Evolutionary conservation across 2,113 vertebrate species (phyloP), one percentile per base, ranked within the genome.

Genomic region (Suncus etruscus): DNA sequence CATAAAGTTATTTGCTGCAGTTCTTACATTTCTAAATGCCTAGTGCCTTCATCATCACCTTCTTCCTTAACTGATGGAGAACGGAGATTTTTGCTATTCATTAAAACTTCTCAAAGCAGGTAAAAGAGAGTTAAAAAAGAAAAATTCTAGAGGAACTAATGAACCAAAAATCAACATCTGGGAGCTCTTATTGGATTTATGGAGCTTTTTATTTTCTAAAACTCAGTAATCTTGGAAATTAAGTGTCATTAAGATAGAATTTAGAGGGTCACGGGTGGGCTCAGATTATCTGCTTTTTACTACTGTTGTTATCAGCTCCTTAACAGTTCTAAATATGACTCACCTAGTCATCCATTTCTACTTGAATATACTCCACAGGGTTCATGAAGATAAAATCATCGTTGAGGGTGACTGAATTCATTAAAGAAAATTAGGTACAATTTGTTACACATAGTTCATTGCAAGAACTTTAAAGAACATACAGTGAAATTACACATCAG

Each of bases 151-250:
- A 81, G 39, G 15, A 11, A 2, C n/a, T 7, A 61, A 7, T 54
- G 48, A 87, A 77, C 29, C 12, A 45, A 79, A 79, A 76, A 65
- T 87, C 50, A 73, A 11, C 14, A 48, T 54, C 72, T 74, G 74
- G 51, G 65, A 39, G 18, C 24, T 14, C 45, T 50, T 86, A 1
- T 15, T 66, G 54, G 31, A 51, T 78, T 91, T 73, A 82, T 24
- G 45, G 66, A 73, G 58, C 24, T 92, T 87, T 81, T 81, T 77
- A 63, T 72, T 91, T 84, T 87, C 31, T 61, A 70, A 81, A 63
- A 84, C 54, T 14, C 25, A 77, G 48, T 31, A 39, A 89, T 90
- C 82, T 90, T 91, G 89, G 58, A 45, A 66, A 83, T 58, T 66
- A 85, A 78, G 22, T 11, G 12, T 75, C 22, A 5, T 27, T 20